A percentile compares a stretch with the other conserved stretches of the same genome.
phyloP scores from a whole-genome alignment of 1,140 invertebrate genomes.

The Dendroctonus valens region DNA sequence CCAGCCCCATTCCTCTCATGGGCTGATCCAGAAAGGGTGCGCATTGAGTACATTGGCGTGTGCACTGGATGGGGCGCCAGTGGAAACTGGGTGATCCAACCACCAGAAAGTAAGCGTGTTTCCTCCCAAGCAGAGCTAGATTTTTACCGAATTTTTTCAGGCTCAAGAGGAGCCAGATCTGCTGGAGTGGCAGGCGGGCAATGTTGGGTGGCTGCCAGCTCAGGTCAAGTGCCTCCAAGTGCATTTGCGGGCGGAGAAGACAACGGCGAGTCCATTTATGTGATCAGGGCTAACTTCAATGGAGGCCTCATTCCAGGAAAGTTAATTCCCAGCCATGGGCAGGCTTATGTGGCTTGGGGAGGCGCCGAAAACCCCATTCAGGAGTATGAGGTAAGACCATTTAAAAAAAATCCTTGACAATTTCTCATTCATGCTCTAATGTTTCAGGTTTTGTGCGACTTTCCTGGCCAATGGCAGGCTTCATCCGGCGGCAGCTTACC shows the following conservation, averaged over 20 bases:
- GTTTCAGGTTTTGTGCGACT: slow-evolving; percentile 49
- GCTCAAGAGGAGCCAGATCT: slow-evolving; percentile 38
- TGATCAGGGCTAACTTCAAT: slow-evolving; percentile 60
- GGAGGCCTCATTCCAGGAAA: slow-evolving; percentile 79
- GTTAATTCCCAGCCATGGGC: slow-evolving; percentile 66
- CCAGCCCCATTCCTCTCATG: slow-evolving; percentile 68
- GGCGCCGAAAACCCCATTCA: slow-evolving; percentile 70
- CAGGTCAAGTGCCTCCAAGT: slow-evolving; percentile 67
- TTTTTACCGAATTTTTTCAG: slow-evolving; percentile 5
- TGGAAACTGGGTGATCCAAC: slow-evolving; percentile 79
- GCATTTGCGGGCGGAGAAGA: slow-evolving; percentile 73
- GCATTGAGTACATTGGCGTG: slow-evolving; percentile 71
- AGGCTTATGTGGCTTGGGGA: slow-evolving; percentile 76
- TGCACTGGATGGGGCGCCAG: slow-evolving; percentile 82
- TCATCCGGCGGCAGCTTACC: slow-evolving; percentile 63
- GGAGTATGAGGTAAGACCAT: slow-evolving; percentile 64
- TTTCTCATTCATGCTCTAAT: background rate
- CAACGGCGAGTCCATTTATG: slow-evolving; percentile 68
- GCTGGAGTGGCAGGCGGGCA: slow-evolving; percentile 41
- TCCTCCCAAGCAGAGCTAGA: background rate
- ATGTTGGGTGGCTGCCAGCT: slow-evolving; percentile 66
- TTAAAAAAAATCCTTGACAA: background rate
- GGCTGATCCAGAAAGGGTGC: slow-evolving; percentile 66
- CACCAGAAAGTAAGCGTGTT: slow-evolving; percentile 17
- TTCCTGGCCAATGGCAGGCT: slow-evolving; percentile 45